These are phyloP conservation scores for Turritopsis dohrnii DNA, from an alignment of 30 jellyfish, hydroid and myxozoan genomes.

Conservation along the genomic window DNA sequence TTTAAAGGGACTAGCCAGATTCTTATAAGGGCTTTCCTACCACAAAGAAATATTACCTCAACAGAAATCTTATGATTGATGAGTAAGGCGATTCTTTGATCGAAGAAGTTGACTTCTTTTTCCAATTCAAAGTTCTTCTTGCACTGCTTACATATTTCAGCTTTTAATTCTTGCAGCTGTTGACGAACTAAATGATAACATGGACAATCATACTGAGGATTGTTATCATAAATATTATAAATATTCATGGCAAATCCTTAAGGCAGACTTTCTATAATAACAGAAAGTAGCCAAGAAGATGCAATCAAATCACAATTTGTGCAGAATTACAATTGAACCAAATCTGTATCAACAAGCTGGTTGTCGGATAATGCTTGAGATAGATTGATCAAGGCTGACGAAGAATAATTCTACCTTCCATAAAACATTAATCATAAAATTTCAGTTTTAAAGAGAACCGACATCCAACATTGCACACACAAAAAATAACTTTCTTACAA, in stretches of 20 bases:
- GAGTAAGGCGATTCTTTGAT: conserved; percentile 80
- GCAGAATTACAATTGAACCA: no score
- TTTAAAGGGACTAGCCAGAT: not conserved
- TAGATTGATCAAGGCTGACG: not conserved
- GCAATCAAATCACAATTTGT: no score
- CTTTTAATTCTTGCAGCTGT: conserved; percentile 62
- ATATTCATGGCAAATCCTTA: no score
- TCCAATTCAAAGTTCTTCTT: conserved; percentile 85
- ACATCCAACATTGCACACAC: not conserved
- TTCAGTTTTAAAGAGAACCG: not conserved
- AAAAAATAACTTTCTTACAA: not conserved
- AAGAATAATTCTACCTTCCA: not conserved
- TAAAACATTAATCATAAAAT: not conserved
- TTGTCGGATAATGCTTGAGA: no score
- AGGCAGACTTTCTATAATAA: no score
- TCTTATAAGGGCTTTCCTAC: no score
- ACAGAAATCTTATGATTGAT: conserved; percentile 86
- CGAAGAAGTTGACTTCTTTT: conserved; percentile 84
- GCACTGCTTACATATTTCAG: conserved; percentile 80
- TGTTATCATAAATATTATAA: no score
- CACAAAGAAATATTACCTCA: conserved; percentile 36
- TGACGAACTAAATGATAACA: conserved; percentile 51
- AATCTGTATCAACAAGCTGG: no score
- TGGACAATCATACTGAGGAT: no score
- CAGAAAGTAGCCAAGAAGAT: no score